Evolutionary conservation across 2,113 vertebrate species (phyloP), one percentile per base, ranked within the genome.

Genomic region (Hepsetus odoe): DNA sequence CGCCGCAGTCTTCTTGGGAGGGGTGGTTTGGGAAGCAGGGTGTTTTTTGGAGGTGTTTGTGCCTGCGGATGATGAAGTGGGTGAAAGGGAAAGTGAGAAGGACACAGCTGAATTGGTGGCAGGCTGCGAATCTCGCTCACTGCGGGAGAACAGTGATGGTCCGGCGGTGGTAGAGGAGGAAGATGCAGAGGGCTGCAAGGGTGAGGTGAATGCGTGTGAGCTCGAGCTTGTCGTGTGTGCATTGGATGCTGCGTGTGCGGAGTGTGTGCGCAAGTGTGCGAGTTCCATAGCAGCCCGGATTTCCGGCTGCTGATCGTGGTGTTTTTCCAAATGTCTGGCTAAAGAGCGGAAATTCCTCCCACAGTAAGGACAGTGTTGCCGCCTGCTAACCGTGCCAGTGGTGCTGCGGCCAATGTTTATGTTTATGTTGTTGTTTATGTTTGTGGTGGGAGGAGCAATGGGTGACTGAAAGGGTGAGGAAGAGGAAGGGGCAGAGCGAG

Each of bases 361-460:
- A 9, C 92, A 93, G 85, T 93, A 92, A 0, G 89, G 87, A 75
- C 92, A 93, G 77, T 92, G 91, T 83, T 93, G 92, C 26, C 91
- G 83, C 42, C 88, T 83, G 83, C 84, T 91, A 61, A 85, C 84
- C 0, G 90, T 74, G 51, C 86, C 46, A 0, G 82, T 71, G 2
- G 90, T 62, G 4, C 90, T 88, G 82, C 90, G 83, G 61, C 91
- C 83, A 16, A 92, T 93, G 86, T 92, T 93, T 69, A 93, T 93
- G 84, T 92, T 93, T 49, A 93, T 93, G 79, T 92, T 93, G 83
- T 92, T 92, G 89, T 92, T 93, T 78, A 92, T 93, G 82, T 92
- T 93, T 32, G 92, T 92, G 46, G 90, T 91, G 1, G 91, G 90
- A 1, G 89, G 61, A 0, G 90, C 74, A 46, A 90, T 76, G n/a